Evolutionary conservation across 2,888 invertebrate species (phyloP).

Genomic region (Orchesellides sinensis): DNA sequence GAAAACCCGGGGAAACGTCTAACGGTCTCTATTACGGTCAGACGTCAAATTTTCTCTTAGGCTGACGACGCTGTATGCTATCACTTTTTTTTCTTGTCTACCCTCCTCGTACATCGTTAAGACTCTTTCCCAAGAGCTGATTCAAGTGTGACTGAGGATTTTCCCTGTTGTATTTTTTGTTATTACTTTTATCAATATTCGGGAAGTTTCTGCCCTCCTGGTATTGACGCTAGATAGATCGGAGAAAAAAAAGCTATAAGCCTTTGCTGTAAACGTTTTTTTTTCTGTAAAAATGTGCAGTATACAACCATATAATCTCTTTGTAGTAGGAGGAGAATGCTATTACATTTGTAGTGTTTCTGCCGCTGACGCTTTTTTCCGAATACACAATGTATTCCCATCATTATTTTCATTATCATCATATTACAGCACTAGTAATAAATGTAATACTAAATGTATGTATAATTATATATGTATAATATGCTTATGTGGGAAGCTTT

Average conservation of each 20-base stretch:
- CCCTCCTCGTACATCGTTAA: slow-evolving; percentile 14
- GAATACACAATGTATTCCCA: slow-evolving; percentile 34
- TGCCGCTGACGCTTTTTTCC: slow-evolving; percentile 53
- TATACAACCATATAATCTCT: no score
- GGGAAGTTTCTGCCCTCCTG: slow-evolving; percentile 64
- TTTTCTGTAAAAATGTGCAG: not conserved
- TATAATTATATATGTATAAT: no score
- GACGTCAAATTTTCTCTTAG: no score
- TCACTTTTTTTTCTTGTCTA: slow-evolving; percentile 3
- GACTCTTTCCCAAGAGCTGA: slow-evolving; percentile 45
- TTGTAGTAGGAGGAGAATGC: no score
- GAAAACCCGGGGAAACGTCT: no score
- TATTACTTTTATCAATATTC: slow-evolving; percentile 72
- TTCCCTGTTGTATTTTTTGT: slow-evolving; percentile 69
- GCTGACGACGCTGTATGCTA: no score
- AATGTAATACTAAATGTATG: not conserved
- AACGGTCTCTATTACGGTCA: no score
- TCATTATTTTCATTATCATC: slow-evolving; percentile 36
- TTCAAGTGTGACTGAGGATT: slow-evolving; percentile 64
- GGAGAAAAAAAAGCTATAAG: slow-evolving; percentile 44
- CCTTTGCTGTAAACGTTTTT: slow-evolving; percentile 49
- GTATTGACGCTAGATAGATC: slow-evolving; percentile 52
- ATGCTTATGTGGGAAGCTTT: no score
- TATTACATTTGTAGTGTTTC: slow-evolving; percentile 51
- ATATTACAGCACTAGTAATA: slow-evolving; percentile 11